Base-by-base conservation (phyloP, 1,140 invertebrate genomes). In the Megathymus violae region DNA sequence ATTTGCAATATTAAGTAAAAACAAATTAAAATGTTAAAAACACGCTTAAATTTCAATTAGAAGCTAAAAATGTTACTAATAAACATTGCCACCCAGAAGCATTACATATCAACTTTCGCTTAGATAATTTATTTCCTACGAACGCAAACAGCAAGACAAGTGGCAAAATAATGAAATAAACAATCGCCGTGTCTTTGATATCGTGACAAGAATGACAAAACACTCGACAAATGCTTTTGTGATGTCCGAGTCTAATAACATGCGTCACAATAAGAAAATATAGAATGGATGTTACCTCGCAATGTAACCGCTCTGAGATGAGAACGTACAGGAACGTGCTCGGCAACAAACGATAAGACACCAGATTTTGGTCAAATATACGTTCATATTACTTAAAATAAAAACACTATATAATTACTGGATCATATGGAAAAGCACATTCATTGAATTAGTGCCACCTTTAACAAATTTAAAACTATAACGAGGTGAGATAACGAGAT, bases 151-250 rank as follows among this genome's bases (percentile, higher is more conserved):
- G 50, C 17, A 64, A 60, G 58, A 60, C 58, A 66, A 61, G 64
- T 61, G 40, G 54, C 66, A 69, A 69, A 69, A 72, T 66, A 64
- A 64, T 64, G 51, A 72, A 69, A 66, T 59, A 62, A 64, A 67
- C 58, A 62, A 59, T 58, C 36, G 52, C 46, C 38, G 40, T 47
- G 50, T 50, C 66, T 68, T 68, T 68, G 66, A 68, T 68, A 68
- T 60, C 54, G 38, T 46, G 62, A 64, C 62, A 56, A 64, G 56
- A 69, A 54, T 56, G 66, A 69, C 62, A 69, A 60, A 69, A 69
- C 54, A 11, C 44, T 15, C 40, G 27, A 59, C 40, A 52, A 60
- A 65, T 43, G 25, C 40, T 25, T 34, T 58, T 51, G 46, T 60
- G 31, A 27, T 40, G 36, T 56, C 27, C 43, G 31, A 52, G 25